These are phyloP conservation scores for Nematolebias whitei DNA, from an alignment of 2,113 vertebrate genomes.

Conservation along the genomic window DNA sequence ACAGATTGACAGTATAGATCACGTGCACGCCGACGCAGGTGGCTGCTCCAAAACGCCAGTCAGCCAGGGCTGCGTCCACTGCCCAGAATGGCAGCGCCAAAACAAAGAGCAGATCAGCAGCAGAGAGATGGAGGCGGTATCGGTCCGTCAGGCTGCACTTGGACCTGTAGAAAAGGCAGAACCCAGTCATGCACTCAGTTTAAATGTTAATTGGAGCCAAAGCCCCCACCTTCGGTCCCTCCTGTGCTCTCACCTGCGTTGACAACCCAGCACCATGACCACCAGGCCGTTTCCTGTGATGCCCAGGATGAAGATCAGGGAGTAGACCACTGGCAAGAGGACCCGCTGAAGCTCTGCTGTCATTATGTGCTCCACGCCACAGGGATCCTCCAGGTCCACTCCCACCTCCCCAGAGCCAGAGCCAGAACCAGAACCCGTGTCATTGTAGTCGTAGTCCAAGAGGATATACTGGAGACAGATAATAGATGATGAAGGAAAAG, in stretches of 20 bases:
- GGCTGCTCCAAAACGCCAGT: slow-evolving; percentile 90
- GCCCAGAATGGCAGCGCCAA: slow-evolving; percentile 97
- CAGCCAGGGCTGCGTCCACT: slow-evolving; percentile 84
- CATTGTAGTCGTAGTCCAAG: slow-evolving; percentile 65
- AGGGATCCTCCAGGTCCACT: slow-evolving; percentile 83
- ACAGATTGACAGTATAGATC: slow-evolving; percentile 97
- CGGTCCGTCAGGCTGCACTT: slow-evolving; percentile 93
- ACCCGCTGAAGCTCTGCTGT: slow-evolving; percentile 86
- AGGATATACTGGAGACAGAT: slow-evolving; percentile 68
- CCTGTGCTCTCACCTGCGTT: slow-evolving; percentile 80
- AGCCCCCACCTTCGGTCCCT: not conserved
- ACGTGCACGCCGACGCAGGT: slow-evolving; percentile 90
- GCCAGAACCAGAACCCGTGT: slow-evolving; percentile 84
- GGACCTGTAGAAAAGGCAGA: slow-evolving; percentile 67
- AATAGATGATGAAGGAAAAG: not conserved
- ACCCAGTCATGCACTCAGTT: not conserved
- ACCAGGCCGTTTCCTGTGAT: slow-evolving; percentile 95
- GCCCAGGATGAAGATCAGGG: slow-evolving; percentile 92
- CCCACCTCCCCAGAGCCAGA: slow-evolving; percentile 83
- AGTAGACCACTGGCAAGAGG: slow-evolving; percentile 91
- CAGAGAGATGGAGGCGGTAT: slow-evolving; percentile 94
- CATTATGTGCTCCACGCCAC: slow-evolving; percentile 80
- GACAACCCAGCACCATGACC: slow-evolving; percentile 94
- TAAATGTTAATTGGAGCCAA: not conserved
- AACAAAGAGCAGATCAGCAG: slow-evolving; percentile 97